Evolutionary conservation across 2,888 invertebrate genomes (phyloP).

Genomic region (Phortica okadai): DNA sequence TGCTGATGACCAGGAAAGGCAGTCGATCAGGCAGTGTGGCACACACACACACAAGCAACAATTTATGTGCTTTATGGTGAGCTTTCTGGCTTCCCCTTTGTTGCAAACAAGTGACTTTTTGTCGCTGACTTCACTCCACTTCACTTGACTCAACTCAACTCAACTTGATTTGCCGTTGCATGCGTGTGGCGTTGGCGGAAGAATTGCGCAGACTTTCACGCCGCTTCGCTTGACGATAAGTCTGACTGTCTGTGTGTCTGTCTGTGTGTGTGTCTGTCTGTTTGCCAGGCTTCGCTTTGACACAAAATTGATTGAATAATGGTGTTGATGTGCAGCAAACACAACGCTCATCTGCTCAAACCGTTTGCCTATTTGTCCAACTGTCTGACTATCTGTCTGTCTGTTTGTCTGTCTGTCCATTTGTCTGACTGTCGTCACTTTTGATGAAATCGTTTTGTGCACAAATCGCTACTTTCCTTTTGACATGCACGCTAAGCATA

Average conservation of each 20-base stretch:
- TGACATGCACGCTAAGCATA: background rate
- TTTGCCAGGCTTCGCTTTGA: background rate
- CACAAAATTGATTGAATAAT: slow-evolving; percentile 23
- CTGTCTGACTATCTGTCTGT: background rate
- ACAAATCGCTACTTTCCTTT: slow-evolving; percentile 29
- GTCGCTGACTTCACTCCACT: background rate
- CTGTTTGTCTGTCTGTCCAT: background rate
- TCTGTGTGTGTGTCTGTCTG: background rate
- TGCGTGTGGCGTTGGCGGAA: slow-evolving; percentile 22
- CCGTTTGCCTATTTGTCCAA: background rate
- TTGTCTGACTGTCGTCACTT: slow-evolving; percentile 4
- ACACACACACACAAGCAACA: background rate
- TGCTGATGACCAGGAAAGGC: background rate
- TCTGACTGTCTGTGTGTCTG: background rate
- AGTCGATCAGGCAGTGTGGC: background rate
- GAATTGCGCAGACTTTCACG: slow-evolving; percentile 5
- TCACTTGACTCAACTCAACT: background rate
- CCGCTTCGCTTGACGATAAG: background rate
- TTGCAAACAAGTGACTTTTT: background rate
- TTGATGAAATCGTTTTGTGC: slow-evolving; percentile 26
- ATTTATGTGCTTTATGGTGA: slow-evolving; percentile 27
- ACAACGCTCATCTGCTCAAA: background rate
- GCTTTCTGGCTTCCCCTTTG: background rate
- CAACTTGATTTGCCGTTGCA: background rate
- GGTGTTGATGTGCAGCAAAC: slow-evolving; percentile 10